Evolutionary conservation across 2,888 invertebrate species (phyloP).

Genomic region (Branchellion lobata): DNA sequence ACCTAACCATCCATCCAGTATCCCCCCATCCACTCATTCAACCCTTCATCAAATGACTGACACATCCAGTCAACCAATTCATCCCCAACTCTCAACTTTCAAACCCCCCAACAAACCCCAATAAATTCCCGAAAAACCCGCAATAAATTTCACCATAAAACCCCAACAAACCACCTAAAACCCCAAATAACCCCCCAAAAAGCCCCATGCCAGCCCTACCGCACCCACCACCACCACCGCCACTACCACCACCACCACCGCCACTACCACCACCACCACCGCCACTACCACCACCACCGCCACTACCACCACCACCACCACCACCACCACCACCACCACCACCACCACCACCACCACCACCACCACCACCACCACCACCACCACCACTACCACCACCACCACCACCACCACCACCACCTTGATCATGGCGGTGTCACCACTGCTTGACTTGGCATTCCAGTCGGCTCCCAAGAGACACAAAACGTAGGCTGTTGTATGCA

Average conservation of each 20-base stretch:
- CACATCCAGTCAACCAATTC: no score
- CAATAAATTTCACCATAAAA: no score
- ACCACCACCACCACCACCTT: constrained; percentile 17
- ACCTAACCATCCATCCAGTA: no score
- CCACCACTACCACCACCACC: not conserved
- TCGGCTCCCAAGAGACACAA: constrained; percentile 25
- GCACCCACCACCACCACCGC: no score
- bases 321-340: not conserved
- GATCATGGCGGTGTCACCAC: constrained; percentile 27
- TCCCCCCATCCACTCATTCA: no score
- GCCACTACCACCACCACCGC: not conserved
- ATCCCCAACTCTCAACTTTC: no score
- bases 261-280: not conserved
- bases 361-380: not conserved
- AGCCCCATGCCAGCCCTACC: no score
- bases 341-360: not conserved
- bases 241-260: not conserved
- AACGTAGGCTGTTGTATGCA: constrained; percentile 10
- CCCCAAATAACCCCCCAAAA: no score
- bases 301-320: not conserved
- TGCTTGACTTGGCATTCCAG: not conserved
- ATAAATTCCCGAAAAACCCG: no score
- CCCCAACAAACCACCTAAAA: no score
- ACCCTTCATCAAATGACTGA: no score
- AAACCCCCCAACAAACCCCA: no score